A percentile compares a stretch with the other conserved stretches of the same genome.
phyloP scores from a whole-genome alignment of 2,888 invertebrate species.

The Acanthosepion esculentum region DNA sequence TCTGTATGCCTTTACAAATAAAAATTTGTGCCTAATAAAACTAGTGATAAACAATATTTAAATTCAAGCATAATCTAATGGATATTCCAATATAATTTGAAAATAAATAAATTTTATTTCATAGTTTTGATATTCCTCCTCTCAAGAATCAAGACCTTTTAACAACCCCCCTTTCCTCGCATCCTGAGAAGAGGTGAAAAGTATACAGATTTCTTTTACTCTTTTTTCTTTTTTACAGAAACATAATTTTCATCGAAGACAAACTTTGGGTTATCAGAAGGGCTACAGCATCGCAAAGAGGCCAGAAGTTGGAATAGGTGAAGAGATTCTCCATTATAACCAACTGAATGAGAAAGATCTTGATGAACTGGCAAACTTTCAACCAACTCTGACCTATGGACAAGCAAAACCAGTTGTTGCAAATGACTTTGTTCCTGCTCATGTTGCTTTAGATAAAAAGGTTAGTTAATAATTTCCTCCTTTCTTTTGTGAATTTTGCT shows the following conservation, averaged over 20 bases:
- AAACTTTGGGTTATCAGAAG: constrained; percentile 73
- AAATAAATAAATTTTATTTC: constrained; percentile 13
- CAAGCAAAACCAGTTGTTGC: constrained; percentile 73
- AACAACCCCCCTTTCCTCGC: no score
- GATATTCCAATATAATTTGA: no score
- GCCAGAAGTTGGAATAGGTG: constrained; percentile 73
- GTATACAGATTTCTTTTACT: constrained; percentile 15
- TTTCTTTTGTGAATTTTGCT: no score
- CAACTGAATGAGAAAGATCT: constrained; percentile 73
- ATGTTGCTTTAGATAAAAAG: constrained; percentile 76
- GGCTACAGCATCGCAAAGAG: constrained; percentile 71
- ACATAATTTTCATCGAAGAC: constrained; percentile 73
- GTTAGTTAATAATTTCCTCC: constrained; percentile 55
- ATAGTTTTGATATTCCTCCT: neutral
- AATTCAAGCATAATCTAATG: no score
- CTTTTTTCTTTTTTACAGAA: constrained; percentile 66
- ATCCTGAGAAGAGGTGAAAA: neutral
- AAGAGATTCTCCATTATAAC: constrained; percentile 69
- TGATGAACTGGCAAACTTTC: constrained; percentile 74
- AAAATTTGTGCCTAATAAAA: no score
- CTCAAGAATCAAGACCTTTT: no score
- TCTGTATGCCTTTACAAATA: no score
- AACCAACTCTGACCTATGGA: constrained; percentile 75
- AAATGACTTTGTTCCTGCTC: constrained; percentile 75
- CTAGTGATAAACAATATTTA: no score